Evolutionary conservation across 2,888 invertebrate species (phyloP), one percentile per base, ranked within the genome.

Genomic region (Elegia similella): DNA sequence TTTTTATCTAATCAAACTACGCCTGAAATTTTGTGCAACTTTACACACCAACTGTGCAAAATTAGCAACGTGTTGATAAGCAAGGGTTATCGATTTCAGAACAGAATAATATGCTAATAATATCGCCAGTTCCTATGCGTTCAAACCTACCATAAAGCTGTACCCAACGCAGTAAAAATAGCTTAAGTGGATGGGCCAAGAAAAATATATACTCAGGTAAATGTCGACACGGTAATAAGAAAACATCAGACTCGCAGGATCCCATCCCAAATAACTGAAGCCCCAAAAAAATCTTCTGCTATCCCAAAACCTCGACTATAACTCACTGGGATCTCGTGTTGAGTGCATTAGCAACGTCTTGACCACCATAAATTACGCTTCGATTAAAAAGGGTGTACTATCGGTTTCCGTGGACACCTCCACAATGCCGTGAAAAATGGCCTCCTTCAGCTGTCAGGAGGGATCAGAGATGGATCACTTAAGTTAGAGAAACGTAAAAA

Each of bases 351-450:
- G 56, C 42, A 48, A 8, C 13, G 42, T 55, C 23, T 30, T 56
- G 56, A 56, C 56, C 56, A 56, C 48, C 56, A 56, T 56, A 56
- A 84, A 88, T 88, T 74, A 82, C 69, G 58, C 62, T 71, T 72
- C 75, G 80, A 84, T 86, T 84, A 82, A 79, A 77, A 56, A 70
- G 73, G 77, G 75, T 61, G 73, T 63, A 63, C 68, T 74, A 73
- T 75, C 76, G 72, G 67, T 63, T 60, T 60, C 61, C 71, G 67
- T 72, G 78, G 88, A 84, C 86, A 83, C 72, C 67, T 76, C 74
- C 69, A 88, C 88, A 88, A 88, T 79, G 71, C 71, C 75, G 86
- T 90, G 88, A 88, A 89, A 90, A 90, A 90, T 89, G 90, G 80
- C 68, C 68, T 72, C 70, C 74, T 76, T 75, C 78, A 71, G 68